Conservation (phyloP, 2,797 vertebrate species). For the Cyclura pinguis region DNA sequence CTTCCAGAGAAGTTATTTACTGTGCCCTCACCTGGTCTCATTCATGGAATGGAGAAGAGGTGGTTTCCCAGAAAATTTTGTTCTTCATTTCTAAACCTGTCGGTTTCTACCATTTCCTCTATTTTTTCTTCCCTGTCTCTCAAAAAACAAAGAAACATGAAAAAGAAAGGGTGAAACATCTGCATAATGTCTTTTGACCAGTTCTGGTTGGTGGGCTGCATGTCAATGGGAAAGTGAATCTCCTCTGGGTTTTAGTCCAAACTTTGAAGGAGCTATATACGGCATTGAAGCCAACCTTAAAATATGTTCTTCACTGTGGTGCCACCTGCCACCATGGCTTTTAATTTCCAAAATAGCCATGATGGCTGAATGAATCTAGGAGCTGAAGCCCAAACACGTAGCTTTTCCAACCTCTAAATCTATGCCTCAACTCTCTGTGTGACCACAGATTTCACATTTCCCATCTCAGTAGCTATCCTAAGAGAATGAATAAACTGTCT, state of each 20-base stretch:
- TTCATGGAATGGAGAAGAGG: neutral
- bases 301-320: no score
- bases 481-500: neutral
- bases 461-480: no score
- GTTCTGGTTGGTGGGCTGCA: no score
- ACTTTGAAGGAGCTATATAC: no score
- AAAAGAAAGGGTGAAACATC: neutral
- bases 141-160: neutral
- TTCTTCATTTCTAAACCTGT: neutral
- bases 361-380: no score
- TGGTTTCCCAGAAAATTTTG: neutral
- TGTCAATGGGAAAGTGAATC: no score
- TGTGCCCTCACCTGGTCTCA: neutral
- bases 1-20: neutral
- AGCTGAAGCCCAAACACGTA: no score
- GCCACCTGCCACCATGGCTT: no score
- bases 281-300: no score
- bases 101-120: neutral
- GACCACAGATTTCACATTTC: neutral
- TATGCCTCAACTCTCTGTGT: neutral
- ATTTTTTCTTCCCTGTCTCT: neutral
- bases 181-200: no score
- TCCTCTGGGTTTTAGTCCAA: neutral
- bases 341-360: no score
- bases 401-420: no score